Percentiles rank a stretch among this genome's conserved stretches.
Evolutionary conservation across 1,140 invertebrate genomes (phyloP).

Genomic region (Cylas formicarius): DNA sequence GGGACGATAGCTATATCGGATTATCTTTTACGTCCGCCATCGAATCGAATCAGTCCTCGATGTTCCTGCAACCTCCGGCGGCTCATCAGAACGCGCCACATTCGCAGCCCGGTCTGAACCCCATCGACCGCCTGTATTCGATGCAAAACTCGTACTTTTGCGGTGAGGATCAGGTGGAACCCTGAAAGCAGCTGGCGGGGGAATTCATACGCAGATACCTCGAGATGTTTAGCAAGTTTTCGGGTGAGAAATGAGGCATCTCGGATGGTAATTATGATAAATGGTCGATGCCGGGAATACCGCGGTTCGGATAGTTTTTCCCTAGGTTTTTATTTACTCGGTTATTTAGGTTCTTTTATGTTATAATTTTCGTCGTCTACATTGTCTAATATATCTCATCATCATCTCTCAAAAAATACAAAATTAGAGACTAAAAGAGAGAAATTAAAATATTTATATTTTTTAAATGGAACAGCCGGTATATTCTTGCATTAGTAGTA

Average conservation of each 20-base stretch:
- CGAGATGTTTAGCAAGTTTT: slow-evolving; percentile 14
- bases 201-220: slow-evolving; percentile 14
- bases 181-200: slow-evolving; percentile 22
- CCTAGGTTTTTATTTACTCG: too few species aligned
- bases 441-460: too few species aligned
- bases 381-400: too few species aligned
- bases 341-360: too few species aligned
- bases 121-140: slow-evolving; percentile 56
- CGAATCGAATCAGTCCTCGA: slow-evolving; percentile 25
- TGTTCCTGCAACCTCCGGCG: slow-evolving; percentile 37
- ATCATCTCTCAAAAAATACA: too few species aligned
- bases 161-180: slow-evolving; percentile 45
- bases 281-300: too few species aligned
- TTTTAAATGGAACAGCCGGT: too few species aligned
- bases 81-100: slow-evolving; percentile 33
- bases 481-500: too few species aligned
- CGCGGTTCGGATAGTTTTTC: too few species aligned
- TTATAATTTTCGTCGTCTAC: too few species aligned
- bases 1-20: slow-evolving; percentile 29
- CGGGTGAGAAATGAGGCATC: not conserved
- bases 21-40: slow-evolving; percentile 23
- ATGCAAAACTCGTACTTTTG: slow-evolving; percentile 61
- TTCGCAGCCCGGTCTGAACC: slow-evolving; percentile 44
- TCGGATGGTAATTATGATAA: too few species aligned
- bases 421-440: too few species aligned